Evolutionary conservation across 2,797 vertebrate genomes (phyloP), one percentile per base, ranked within the genome.

Genomic region (Sternotherus odoratus): DNA sequence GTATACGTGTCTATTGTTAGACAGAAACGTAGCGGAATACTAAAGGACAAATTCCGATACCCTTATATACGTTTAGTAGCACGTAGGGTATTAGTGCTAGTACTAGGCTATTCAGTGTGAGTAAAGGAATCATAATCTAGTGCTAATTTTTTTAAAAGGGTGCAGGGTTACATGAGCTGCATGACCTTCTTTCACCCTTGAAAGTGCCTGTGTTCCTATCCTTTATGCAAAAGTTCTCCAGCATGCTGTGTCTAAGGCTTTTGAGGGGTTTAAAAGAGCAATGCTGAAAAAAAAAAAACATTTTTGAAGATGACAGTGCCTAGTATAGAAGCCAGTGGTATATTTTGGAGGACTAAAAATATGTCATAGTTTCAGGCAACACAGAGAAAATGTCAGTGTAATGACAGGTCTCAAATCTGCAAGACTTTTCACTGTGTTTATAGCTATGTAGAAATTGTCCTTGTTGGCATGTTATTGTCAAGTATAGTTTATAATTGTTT

Each of bases 301-400:
- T 51, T 82, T 39, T 87, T 82, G 78, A 56, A 82, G 89, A 77
- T 51, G 85, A 33, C 11, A 90, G 12, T 48, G 39, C 19, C 43
- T 79, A 23, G 86, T 91, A 60, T 66, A 94, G 66, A 92, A 94
- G 39, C 83, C 83, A 78, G 28, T 83, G 82, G 46, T 82, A 23
- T 24, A 46, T 94, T 95, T 87, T 87, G 53, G 79, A 89, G 66
- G 30, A 85, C 74, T 91, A n/a, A 82, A 95, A 94, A 74, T 95
- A 77, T 51, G 56, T 78, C 79, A 92, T 36, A 51, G 81, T 96
- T 95, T 92, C 87, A 84, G 92, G 92, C 77, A 89, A 94, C 95
- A 75, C 80, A 96, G 89, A 91, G 72, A 74, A 94, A 95, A 92
- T 94, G 87, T 87, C 82, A 82, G 28, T 81, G n/a, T 83, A 91